These are phyloP conservation scores for Ips typographus DNA, from an alignment of 1,140 invertebrate species.

Conservation along the genomic window DNA sequence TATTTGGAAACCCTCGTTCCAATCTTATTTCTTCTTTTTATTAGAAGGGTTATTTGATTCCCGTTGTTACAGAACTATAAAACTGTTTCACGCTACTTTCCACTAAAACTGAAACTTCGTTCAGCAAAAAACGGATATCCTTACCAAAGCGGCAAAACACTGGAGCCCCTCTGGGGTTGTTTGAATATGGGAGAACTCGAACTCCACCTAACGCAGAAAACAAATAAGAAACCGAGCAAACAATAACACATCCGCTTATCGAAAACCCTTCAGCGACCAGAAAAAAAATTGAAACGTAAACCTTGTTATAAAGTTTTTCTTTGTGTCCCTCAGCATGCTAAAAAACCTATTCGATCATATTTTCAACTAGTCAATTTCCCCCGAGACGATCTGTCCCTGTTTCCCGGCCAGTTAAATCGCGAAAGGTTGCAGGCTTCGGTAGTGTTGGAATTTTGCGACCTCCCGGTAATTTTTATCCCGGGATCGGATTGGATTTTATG, in stretches of 20 bases:
- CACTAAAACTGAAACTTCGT: no score
- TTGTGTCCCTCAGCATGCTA: constrained; percentile 19
- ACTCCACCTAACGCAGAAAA: neutral
- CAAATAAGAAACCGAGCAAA: constrained; percentile 14
- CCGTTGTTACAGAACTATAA: no score
- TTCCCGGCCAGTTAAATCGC: constrained; percentile 26
- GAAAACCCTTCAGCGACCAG: constrained; percentile 14
- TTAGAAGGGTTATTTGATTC: no score
- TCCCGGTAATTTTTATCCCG: constrained; percentile 15
- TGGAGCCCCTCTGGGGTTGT: neutral
- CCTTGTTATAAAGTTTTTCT: constrained; percentile 22
- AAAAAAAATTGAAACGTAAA: constrained; percentile 16
- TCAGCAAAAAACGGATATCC: no score
- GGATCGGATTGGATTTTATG: neutral
- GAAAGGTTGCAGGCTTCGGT: constrained; percentile 2
- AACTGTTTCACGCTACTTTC: no score
- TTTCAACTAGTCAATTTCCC: constrained; percentile 32
- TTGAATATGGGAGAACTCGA: neutral
- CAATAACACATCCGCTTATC: constrained; percentile 18
- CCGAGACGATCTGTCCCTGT: constrained; percentile 22
- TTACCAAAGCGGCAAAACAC: neutral
- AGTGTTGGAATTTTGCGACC: constrained; percentile 5
- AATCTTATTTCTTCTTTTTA: no score
- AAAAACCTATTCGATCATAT: constrained; percentile 31
- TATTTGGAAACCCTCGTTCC: no score